Conservation (phyloP, 2,888 invertebrate genomes). For the Sarcophaga rosellei region DNA sequence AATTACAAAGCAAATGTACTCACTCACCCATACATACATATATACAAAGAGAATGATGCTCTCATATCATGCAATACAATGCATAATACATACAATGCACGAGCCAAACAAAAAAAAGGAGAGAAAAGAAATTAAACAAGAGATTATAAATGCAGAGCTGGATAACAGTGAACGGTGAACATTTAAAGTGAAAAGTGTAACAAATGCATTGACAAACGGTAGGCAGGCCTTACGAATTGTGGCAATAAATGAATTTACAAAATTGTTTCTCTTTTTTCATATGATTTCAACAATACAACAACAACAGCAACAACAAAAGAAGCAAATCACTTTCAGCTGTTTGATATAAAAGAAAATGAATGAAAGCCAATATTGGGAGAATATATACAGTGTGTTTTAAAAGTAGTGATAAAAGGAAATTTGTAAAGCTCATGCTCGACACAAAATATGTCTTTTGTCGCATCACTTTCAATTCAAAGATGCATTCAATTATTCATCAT, state of each 20-base stretch:
- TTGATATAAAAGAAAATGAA: neutral
- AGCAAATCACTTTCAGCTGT: slow-evolving; percentile 50
- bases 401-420: no score
- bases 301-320: neutral
- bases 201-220: slow-evolving; percentile 62
- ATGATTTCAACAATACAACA: no score
- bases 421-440: no score
- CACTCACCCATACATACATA: neutral
- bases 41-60: neutral
- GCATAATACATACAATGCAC: slow-evolving; percentile 34
- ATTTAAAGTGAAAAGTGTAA: slow-evolving; percentile 44
- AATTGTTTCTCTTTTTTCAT: neutral
- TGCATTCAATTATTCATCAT: no score
- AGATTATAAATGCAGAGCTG: slow-evolving; percentile 3
- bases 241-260: slow-evolving; percentile 40
- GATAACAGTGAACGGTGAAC: slow-evolving; percentile 4
- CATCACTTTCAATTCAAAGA: no score
- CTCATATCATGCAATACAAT: neutral
- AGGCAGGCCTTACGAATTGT: slow-evolving; percentile 65
- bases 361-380: no score
- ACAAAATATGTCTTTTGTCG: no score
- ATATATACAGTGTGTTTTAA: no score
- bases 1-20: slow-evolving; percentile 28
- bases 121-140: no score
- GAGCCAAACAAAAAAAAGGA: slow-evolving; percentile 9